A percentile compares a stretch with the other conserved stretches of the same genome.
These are phyloP conservation scores for Drosophila melanosoma DNA, from an alignment of 2,888 invertebrate species.

Conservation along the genomic window DNA sequence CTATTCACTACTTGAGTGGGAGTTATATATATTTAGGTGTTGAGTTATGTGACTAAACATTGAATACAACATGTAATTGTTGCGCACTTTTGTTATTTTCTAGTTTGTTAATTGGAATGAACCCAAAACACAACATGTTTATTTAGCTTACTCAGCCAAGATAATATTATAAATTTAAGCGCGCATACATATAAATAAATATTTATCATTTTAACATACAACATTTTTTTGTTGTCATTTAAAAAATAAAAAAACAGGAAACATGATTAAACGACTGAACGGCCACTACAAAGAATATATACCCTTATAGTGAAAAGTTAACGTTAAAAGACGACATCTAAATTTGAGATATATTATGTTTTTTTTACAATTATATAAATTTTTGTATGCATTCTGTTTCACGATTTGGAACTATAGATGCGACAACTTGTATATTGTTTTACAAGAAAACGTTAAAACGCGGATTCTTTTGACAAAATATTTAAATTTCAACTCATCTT, in stretches of 20 bases:
- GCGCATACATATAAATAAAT: neutral
- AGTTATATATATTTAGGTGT: slow-evolving; percentile 6
- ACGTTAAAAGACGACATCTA: neutral
- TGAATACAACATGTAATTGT: slow-evolving; percentile 2
- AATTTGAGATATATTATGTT: neutral
- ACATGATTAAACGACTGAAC: no score
- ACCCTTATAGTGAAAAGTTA: neutral
- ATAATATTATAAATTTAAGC: neutral
- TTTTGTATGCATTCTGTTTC: no score
- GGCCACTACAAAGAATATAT: neutral
- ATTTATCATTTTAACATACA: neutral
- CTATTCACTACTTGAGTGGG: neutral
- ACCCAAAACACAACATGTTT: neutral
- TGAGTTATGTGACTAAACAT: slow-evolving; percentile 16
- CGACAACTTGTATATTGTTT: neutral
- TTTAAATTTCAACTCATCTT: neutral
- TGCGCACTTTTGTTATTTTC: neutral
- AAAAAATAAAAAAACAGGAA: no score
- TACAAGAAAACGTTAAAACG: neutral
- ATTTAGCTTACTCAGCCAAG: neutral
- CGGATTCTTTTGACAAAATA: neutral
- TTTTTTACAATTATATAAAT: no score
- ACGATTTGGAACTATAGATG: neutral
- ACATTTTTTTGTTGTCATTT: neutral
- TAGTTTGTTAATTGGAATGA: neutral